Base-by-base conservation (phyloP, 2,797 vertebrate genomes). In the Eleutherodactylus coqui region DNA sequence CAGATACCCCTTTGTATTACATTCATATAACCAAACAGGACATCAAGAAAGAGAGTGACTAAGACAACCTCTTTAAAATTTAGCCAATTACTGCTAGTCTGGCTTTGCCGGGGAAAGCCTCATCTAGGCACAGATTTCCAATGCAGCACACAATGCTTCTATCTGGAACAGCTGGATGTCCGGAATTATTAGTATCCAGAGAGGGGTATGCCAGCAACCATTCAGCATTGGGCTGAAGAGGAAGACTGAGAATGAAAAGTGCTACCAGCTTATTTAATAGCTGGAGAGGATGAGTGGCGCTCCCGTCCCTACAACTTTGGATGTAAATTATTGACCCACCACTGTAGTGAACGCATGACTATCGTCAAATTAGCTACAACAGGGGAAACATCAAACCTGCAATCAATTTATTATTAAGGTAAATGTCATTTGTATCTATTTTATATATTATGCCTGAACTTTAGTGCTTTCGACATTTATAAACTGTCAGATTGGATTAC, bases 381-480 rank as follows among this genome's bases (percentile, higher is more conserved):
- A 21, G 21, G 51, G 51, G 27, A 58, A 58, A n/a, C 24, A 58
- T 58, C 16, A 67, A 16, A 67, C 32, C 32, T 67, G 62, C 32
- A 19, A 67, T 67, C 17, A 38, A 69, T 19, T 36, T 69, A 38
- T 21, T 32, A 32, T 69, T 41, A 72, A 72, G 69, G 38, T 72
- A 43, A 72, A 72, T 41, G 36, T 43, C 36, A 72, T 36, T 38
- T n/a, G 69, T 41, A 43, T 38, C n/a, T 21, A 72, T 72, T 43
- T 43, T 24, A 24, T 11, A 43, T 24, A 43, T 43, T 43, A 72
- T 10, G 38, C 19, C 24, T 41, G 69, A 69, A 38, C 6, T 38
- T 69, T 69, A 38, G 34, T n/a, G 38, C 69, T 72, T 72, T 43
- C 45, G 70, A 73, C 70, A 73, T 73, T 45, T 73, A 4, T 73